Evolutionary conservation across 2,888 invertebrate genomes (phyloP).

Genomic region (Plebejus melissa): DNA sequence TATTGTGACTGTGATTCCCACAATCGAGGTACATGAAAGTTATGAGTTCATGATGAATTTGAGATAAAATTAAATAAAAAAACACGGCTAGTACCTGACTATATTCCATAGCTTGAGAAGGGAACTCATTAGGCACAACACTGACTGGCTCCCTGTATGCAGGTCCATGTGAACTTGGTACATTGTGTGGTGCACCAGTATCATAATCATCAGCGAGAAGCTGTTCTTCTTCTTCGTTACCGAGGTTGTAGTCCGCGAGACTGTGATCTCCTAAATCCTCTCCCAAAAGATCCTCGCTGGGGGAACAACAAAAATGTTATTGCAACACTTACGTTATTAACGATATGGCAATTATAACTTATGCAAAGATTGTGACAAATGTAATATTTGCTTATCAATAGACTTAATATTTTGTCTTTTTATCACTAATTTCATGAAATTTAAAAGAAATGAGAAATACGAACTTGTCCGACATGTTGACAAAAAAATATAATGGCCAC

Average conservation of each 20-base stretch:
- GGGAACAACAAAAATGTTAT: constrained; percentile 39
- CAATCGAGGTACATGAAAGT: neutral
- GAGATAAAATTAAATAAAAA: neutral
- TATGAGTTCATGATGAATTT: neutral
- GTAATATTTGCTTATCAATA: neutral
- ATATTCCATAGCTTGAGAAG: constrained; percentile 52
- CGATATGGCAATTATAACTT: neutral
- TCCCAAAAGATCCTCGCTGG: constrained; percentile 72
- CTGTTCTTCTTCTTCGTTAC: constrained; percentile 73
- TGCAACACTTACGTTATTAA: neutral
- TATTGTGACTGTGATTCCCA: no score
- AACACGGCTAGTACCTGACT: constrained; percentile 45
- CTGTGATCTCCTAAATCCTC: constrained; percentile 74
- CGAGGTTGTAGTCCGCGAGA: constrained; percentile 72
- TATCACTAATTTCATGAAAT: neutral
- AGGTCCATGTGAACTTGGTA: constrained; percentile 53
- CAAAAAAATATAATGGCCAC: constrained; percentile 43
- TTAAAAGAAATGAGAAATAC: constrained; percentile 42
- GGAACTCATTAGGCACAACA: constrained; percentile 52
- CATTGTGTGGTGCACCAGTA: constrained; percentile 59
- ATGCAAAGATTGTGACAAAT: neutral
- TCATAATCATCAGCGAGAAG: constrained; percentile 71
- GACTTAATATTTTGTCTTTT: neutral
- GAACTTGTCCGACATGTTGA: constrained; percentile 76
- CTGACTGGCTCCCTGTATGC: constrained; percentile 48